Evolutionary conservation across 2,113 vertebrate genomes (phyloP), one percentile per base, ranked within the genome.

Genomic region (Rhinichthys klamathensis): DNA sequence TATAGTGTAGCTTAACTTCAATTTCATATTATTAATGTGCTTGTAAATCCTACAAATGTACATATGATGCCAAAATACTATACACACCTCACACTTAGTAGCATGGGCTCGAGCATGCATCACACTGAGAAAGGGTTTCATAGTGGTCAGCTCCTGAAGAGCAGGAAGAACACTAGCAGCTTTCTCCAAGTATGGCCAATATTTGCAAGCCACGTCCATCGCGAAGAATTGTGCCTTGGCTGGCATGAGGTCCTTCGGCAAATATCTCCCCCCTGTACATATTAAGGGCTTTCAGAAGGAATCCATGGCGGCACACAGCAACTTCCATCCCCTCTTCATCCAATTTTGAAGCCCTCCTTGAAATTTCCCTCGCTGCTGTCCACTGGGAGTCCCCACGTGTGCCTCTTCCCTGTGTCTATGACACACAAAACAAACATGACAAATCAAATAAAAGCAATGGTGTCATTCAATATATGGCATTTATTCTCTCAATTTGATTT

Each of bases 341-440:
- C 38, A 41, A 41, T 41, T 41, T 41, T 41, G 67, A 32, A 38
- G 67, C 30, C 82, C 56, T 72, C 32, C 70, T 63, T 9, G 32
- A 75, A 18, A 13, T 76, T 35, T 63, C 70, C 56, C 56, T 76
- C 10, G 27, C 82, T 38, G 69, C 69, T 74, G 70, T 72, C 82
- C 82, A 84, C 35, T 84, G 82, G 23, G 69, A 84, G 80, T 25
- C 80, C 41, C 27, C 80, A 83, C 82, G 61, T 38, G 46, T 44
- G 25, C 82, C 82, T 58, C 18, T 73, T 15, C 69, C 49, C 3
- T 83, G 69, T 74, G 69, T 74, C 49, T 74, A 32, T 60, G 69
- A 75, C 1, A 85, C 89, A 23, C 89, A 23, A 83, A 83, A 88
- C 76, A 91, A 67, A 67, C 63, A 67, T 6, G 18, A 35, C 32